These are phyloP conservation scores for Nephrocerus scutellatus DNA, from an alignment of 2,888 invertebrate species.

Conservation along the genomic window DNA sequence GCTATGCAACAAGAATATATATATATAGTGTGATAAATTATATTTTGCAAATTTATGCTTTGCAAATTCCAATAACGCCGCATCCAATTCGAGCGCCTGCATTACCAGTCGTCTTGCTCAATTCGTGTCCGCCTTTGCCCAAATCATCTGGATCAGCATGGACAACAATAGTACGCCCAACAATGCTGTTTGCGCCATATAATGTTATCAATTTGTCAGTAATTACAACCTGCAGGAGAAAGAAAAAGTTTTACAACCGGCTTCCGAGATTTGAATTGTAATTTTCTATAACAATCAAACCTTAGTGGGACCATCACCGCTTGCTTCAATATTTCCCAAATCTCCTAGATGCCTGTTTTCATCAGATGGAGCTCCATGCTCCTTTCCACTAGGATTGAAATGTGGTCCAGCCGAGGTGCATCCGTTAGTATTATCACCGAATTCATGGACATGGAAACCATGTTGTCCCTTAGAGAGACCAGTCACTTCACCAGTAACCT, in stretches of 20 bases:
- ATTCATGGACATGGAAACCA: slow-evolving; percentile 88
- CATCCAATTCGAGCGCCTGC: slow-evolving; percentile 64
- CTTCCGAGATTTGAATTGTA: too few species aligned
- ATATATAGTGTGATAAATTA: too few species aligned
- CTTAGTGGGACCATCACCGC: slow-evolving; percentile 58
- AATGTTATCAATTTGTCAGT: slow-evolving; percentile 59
- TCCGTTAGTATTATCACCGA: slow-evolving; percentile 91
- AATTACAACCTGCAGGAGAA: slow-evolving; percentile 49
- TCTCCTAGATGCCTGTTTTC: slow-evolving; percentile 79
- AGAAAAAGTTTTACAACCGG: slow-evolving; percentile 3
- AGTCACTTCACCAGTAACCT: slow-evolving; percentile 72
- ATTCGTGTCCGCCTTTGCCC: slow-evolving; percentile 85
- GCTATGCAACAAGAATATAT: too few species aligned
- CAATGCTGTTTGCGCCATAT: slow-evolving; percentile 64
- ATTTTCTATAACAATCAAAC: slow-evolving; percentile 27
- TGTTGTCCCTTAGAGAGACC: slow-evolving; percentile 68
- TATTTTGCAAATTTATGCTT: slow-evolving; percentile 40
- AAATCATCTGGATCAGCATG: slow-evolving; percentile 92
- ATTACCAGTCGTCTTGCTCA: slow-evolving; percentile 90
- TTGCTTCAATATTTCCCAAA: slow-evolving; percentile 75
- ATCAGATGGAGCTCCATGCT: slow-evolving; percentile 76
- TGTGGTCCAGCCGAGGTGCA: slow-evolving; percentile 93
- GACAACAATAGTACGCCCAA: slow-evolving; percentile 81
- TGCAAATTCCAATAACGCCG: slow-evolving; percentile 46
- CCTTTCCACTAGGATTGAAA: slow-evolving; percentile 76